Evolutionary conservation across 2,113 vertebrate genomes (phyloP).

Genomic region (Lampris megalopsis): DNA sequence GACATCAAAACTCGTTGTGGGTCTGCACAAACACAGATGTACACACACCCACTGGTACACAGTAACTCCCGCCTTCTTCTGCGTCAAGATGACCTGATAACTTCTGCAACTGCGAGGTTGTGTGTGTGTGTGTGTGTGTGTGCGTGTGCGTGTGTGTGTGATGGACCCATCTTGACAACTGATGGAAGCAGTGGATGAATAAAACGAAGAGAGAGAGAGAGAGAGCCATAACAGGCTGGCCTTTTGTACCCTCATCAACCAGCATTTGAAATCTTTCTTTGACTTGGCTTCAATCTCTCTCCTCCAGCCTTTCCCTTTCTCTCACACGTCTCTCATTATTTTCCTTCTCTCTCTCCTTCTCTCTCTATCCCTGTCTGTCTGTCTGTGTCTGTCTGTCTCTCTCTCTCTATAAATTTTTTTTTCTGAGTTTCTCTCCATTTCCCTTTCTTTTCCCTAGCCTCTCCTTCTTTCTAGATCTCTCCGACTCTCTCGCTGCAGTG

Average conservation of each 20-base stretch:
- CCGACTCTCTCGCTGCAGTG: not conserved
- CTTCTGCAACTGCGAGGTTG: not conserved
- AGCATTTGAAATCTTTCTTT: constrained; percentile 1
- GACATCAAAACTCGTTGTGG: not conserved
- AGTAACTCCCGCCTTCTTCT: not conserved
- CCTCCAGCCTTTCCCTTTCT: not conserved
- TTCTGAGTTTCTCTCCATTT: not conserved
- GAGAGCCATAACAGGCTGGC: not conserved
- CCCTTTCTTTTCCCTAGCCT: not conserved
- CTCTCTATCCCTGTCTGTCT: too few species aligned
- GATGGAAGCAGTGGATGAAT: not conserved
- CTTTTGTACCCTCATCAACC: constrained; percentile 6
- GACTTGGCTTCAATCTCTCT: constrained; percentile 10
- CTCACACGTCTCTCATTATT: too few species aligned
- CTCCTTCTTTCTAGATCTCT: not conserved
- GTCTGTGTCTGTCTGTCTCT: too few species aligned
- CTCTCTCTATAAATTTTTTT: too few species aligned
- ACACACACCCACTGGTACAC: not conserved
- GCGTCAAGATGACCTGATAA: constrained; percentile 21
- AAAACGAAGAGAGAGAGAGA: not conserved
- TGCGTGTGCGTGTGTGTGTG: not conserved
- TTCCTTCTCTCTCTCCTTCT: constrained; percentile 3
- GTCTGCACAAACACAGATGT: not conserved
- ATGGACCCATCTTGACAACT: too few species aligned
- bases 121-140: not conserved